phyloP scores from a whole-genome alignment of 2,113 vertebrate genomes.

The Oncorhynchus gorbuscha region DNA sequence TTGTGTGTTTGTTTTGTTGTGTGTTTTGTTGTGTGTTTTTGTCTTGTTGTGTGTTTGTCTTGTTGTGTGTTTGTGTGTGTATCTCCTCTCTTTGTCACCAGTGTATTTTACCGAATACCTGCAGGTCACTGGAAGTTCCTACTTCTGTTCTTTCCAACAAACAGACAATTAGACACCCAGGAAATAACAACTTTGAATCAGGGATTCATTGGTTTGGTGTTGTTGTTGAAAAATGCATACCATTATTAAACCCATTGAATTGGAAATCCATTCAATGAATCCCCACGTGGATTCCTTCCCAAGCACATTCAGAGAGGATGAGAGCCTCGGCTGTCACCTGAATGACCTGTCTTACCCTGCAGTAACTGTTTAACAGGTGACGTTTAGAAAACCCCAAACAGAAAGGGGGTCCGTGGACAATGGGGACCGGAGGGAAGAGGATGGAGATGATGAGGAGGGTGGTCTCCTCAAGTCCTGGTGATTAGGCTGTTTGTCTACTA shows the following conservation, averaged over 20 bases:
- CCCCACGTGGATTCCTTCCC: slow-evolving; percentile 1
- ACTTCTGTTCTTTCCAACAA: too few relatives aligned
- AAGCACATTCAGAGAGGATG: slow-evolving; percentile 6
- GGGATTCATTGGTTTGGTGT: neutral
- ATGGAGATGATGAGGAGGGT: neutral
- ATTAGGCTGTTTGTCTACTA: neutral
- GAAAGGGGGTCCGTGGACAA: neutral
- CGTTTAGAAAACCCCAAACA: neutral
- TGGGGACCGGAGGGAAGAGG: neutral
- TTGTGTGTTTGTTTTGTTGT: too few relatives aligned
- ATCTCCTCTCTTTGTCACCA: neutral
- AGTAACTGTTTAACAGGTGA: neutral
- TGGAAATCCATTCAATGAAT: neutral
- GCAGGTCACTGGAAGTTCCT: neutral
- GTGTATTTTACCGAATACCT: neutral
- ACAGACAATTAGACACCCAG: neutral
- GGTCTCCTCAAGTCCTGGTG: neutral
- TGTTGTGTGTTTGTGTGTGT: too few relatives aligned
- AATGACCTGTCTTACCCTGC: neutral
- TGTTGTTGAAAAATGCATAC: neutral
- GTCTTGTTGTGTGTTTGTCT: too few relatives aligned
- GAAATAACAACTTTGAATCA: neutral
- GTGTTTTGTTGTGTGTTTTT: too few relatives aligned
- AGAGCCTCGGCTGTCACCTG: neutral
- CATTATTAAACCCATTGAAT: slow-evolving; percentile 3